Conservation (phyloP, 1,140 invertebrate genomes). For the Drosophila fuyamai region DNA sequence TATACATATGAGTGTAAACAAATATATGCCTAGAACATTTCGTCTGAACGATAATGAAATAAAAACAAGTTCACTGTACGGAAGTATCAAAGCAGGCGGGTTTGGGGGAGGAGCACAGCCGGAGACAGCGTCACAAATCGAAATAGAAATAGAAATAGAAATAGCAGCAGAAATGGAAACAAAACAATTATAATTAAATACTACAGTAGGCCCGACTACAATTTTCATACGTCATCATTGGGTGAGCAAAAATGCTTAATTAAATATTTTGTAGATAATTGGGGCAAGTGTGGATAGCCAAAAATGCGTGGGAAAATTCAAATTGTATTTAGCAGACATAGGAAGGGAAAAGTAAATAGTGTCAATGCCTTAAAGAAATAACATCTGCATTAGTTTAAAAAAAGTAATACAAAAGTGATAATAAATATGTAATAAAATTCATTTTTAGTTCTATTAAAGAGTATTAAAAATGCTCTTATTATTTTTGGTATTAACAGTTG, state of each 20-base stretch:
- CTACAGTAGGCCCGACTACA: constrained; percentile 31
- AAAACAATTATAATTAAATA: constrained; percentile 54
- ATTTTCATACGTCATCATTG: constrained; percentile 61
- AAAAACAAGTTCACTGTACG: constrained; percentile 75
- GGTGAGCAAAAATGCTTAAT: constrained; percentile 61
- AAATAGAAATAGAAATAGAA: constrained; percentile 51
- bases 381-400: too few relatives aligned
- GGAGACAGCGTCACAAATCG: constrained; percentile 29
- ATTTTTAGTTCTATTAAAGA: too few relatives aligned
- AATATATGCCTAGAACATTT: constrained; percentile 46
- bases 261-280: constrained; percentile 36
- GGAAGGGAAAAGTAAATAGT: too few relatives aligned
- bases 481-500: too few relatives aligned
- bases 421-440: too few relatives aligned
- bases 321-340: background rate
- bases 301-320: background rate
- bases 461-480: too few relatives aligned
- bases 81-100: constrained; percentile 63
- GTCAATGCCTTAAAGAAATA: too few relatives aligned
- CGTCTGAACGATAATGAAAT: constrained; percentile 69
- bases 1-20: constrained; percentile 43
- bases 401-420: too few relatives aligned
- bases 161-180: constrained; percentile 35
- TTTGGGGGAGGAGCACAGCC: constrained; percentile 29
- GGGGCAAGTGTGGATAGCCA: constrained; percentile 21